A percentile compares a stretch with the other conserved stretches of the same genome.
phyloP scores from a whole-genome alignment of 1,140 invertebrate genomes.

The Hydropsyche tenuis region DNA sequence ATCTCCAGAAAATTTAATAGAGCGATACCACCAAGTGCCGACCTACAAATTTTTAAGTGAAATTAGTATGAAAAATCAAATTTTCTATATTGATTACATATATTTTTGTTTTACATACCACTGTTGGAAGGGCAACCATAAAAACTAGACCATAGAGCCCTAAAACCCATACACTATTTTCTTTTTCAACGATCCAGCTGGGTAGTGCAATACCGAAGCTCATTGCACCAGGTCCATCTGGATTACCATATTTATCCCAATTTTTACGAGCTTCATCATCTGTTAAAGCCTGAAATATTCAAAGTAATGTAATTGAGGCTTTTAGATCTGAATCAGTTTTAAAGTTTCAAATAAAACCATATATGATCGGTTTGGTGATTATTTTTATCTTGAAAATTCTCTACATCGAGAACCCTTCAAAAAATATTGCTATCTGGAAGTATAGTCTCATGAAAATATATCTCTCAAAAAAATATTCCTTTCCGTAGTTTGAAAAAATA shows the following conservation, averaged over 20 bases:
- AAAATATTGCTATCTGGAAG: no score
- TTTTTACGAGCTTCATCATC: conserved; percentile 97
- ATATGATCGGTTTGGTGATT: no score
- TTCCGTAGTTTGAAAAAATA: no score
- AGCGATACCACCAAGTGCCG: conserved; percentile 98
- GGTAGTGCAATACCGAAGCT: conserved; percentile 99
- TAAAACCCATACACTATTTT: conserved; percentile 98
- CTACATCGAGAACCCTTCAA: no score
- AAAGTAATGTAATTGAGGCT: no score
- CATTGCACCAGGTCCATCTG: conserved; percentile 98
- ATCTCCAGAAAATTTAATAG: conserved; percentile 95
- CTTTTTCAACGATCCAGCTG: conserved; percentile 99
- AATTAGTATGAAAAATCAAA: neutral
- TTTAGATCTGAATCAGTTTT: no score
- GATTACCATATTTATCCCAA: conserved; percentile 99
- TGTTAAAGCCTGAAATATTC: conserved; percentile 80
- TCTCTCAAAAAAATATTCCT: no score
- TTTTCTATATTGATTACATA: no score
- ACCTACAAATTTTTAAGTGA: conserved; percentile 63
- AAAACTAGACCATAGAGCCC: conserved; percentile 96
- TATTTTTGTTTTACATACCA: no score
- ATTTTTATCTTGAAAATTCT: no score
- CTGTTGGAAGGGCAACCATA: conserved; percentile 94
- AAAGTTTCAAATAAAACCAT: no score
- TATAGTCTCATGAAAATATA: no score